Evolutionary conservation across 2,113 vertebrate species (phyloP).

Genomic region (Electrona antarctica): DNA sequence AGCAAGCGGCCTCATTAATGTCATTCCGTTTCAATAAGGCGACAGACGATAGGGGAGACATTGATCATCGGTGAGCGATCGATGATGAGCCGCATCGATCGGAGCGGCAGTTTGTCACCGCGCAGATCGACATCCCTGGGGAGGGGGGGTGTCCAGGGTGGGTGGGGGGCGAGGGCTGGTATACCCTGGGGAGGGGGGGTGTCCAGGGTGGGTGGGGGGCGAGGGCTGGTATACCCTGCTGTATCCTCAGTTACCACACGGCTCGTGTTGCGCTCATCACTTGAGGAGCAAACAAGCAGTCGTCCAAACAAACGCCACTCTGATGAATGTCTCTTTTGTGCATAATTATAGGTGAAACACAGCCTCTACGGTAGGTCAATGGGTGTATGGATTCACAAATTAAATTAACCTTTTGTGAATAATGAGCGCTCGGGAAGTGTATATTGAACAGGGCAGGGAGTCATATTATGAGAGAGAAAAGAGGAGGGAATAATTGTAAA

Average conservation of each 20-base stretch:
- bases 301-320: constrained; percentile 60
- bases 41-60: constrained; percentile 54
- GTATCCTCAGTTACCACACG: constrained; percentile 41
- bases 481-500: background rate
- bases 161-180: background rate
- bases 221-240: background rate
- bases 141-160: constrained; percentile 17
- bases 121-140: constrained; percentile 36
- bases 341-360: constrained; percentile 68
- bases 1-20: constrained; percentile 61
- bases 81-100: constrained; percentile 66
- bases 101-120: constrained; percentile 63
- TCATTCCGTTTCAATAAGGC: constrained; percentile 52
- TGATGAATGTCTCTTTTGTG: constrained; percentile 71
- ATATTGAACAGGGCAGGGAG: constrained; percentile 27
- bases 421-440: constrained; percentile 47
- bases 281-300: constrained; percentile 50
- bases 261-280: constrained; percentile 53
- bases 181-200: background rate
- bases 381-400: constrained; percentile 63
- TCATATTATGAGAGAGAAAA: constrained; percentile 20
- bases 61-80: constrained; percentile 69
- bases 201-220: background rate
- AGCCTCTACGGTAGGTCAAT: constrained; percentile 58
- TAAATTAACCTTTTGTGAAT: constrained; percentile 63